Evolutionary conservation across 2,797 vertebrate species (phyloP), one percentile per base, ranked within the genome.

Genomic region (Sylvilagus floridanus): DNA sequence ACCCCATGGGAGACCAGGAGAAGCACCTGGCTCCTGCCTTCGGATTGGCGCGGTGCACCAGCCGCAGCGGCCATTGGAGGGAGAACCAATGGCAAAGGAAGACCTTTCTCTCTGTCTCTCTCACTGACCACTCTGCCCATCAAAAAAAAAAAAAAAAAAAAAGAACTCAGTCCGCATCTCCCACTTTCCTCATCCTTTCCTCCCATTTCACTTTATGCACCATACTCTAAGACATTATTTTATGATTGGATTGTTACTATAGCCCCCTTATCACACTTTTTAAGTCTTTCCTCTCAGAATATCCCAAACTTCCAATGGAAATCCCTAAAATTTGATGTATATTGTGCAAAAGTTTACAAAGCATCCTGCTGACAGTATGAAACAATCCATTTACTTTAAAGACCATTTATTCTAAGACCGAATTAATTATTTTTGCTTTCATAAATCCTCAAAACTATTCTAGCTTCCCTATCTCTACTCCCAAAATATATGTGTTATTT

Each of bases 271-370:
- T 73, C 69, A 87, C 73, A 37, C 3, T 60, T 62, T 93, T 92
- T 78, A 50, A 50, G 35, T 52, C 52, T 76, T 87, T 77, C 85
- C 47, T 13, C 47, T 42, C 71, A 62, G 28, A 81, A 12, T 84
- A 84, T 71, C 76, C 69, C 30, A 88, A 90, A 65, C 26, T 81
- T 94, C 62, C 17, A 60, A 37, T 52, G 71, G 54, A 88, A 94
- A 91, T 93, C 32, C 24, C 47, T 30, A n/a, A 81, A 75, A 35
- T 66, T 35, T 54, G 85, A 75, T 62, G 54, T 35, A 57, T 19
- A 57, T 52, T 66, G 75, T 76, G 47, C 75, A 88, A 73, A 89
- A 60, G 19, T 37, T 63, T 32, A 22, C 42, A 76, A 91, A 54
- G 50, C 10, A 66, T 32, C 32, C 24, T 72, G 30, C 13, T 88